phyloP scores from a whole-genome alignment of 1,140 invertebrate species.

The Macrostomum lignano region DNA sequence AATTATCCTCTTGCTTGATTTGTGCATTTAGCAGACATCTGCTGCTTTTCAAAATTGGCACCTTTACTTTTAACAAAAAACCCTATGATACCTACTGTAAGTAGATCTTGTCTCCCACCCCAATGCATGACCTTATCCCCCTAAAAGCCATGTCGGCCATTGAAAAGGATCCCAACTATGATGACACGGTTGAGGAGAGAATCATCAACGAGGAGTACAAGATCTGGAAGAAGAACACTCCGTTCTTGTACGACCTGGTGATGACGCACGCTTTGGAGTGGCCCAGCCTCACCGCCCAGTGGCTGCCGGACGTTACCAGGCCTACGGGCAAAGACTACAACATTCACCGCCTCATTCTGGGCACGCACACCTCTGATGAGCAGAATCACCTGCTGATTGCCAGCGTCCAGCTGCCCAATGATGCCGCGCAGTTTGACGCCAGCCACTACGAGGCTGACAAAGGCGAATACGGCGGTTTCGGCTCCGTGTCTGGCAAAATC shows the following conservation, averaged over 20 bases:
- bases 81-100: too few species aligned
- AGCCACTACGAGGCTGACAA: conserved; percentile 96
- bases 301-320: conserved; percentile 87
- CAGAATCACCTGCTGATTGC: conserved; percentile 96
- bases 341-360: conserved; percentile 79
- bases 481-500: conserved; percentile 91
- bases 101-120: too few species aligned
- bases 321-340: conserved; percentile 95
- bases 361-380: conserved; percentile 97
- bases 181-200: conserved; percentile 39
- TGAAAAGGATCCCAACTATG: too few species aligned
- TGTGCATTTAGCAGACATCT: too few species aligned
- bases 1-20: too few species aligned
- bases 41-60: too few species aligned
- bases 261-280: conserved; percentile 30
- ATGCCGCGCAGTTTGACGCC: conserved; percentile 94
- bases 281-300: conserved; percentile 75
- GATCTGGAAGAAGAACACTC: conserved; percentile 31
- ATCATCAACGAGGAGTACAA: conserved; percentile 99
- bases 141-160: too few species aligned
- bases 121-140: too few species aligned
- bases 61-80: too few species aligned
- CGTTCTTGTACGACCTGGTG: conserved; percentile 29
- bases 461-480: conserved; percentile 96
- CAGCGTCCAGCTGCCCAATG: conserved; percentile 86